A percentile compares a stretch with the other conserved stretches of the same genome.
These are phyloP conservation scores for Macropus fuliginosus DNA, from an alignment of 2,797 vertebrate species.

Conservation along the genomic window DNA sequence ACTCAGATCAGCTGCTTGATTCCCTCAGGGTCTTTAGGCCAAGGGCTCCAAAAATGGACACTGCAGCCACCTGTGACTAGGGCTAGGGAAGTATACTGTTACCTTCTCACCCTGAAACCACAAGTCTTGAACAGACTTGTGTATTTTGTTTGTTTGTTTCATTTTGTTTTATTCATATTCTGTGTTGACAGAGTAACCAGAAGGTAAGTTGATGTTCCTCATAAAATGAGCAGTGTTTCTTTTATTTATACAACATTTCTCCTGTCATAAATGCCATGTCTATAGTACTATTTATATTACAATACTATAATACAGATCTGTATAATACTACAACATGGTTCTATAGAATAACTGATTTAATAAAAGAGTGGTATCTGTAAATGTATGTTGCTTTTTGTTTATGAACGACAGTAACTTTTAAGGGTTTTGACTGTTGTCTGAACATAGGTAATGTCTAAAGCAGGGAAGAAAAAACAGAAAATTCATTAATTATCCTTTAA, in stretches of 20 bases:
- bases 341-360: not conserved
- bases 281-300: not conserved
- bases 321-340: not conserved
- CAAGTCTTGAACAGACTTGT: no score
- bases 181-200: not conserved
- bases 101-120: no score
- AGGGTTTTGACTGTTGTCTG: not conserved
- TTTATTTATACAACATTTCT: not conserved
- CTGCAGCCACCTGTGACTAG: no score
- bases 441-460: not conserved
- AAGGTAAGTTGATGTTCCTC: not conserved
- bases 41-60: no score
- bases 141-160: not conserved
- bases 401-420: not conserved
- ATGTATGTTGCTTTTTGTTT: not conserved
- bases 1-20: no score
- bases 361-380: not conserved
- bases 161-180: not conserved
- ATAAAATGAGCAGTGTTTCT: not conserved
- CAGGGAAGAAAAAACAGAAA: not conserved
- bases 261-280: not conserved
- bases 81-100: no score
- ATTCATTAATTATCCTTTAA: not conserved
- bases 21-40: no score
- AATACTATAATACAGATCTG: no score